Base-by-base conservation (phyloP, 1,140 invertebrate species). In the Drosophila virilis region DNA sequence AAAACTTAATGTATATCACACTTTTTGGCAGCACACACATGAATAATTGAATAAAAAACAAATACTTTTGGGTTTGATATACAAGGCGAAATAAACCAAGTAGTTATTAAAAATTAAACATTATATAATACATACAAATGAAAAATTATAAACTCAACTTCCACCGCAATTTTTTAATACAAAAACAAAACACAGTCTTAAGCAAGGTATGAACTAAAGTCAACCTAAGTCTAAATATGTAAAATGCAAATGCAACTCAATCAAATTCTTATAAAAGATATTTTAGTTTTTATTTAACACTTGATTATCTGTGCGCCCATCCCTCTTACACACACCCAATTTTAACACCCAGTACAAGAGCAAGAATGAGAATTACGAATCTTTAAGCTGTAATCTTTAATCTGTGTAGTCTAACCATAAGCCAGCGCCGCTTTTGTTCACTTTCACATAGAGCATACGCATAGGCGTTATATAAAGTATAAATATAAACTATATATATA, bases 211-310 rank as follows among this genome's bases (percentile, higher is more conserved):
- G 51, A 77, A 72, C 58, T 75, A 68, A 74, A 69, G 64, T 65
- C 38, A 54, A 62, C 72, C 52, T 83, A 48, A 48, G 46, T 48
- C 78, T 79, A 88, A 83, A 77, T 82, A 72, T 78, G 77, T 72
- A 76, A 86, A 86, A 78, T 75, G 83, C 83, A 86, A 86, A 88
- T 72, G 84, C 78, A 82, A 77, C 59, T 83, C 84, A 88, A 88
- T 86, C 82, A 86, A 86, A 86, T 74, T 78, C 66, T 65, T 61
- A 42, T 76, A 78, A 69, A 55, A 13, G 45, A 50, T 68, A 74
- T 64, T 71, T 70, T 75, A 62, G 57, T 40, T 65, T 52, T 73
- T 52, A 73, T 73, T 73, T 73, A 40, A 60, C 12, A 58, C 51
- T 46, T 45, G 55, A 54, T 38, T 15, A 59, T 67, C 48, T 52